These are phyloP conservation scores for Burhinus oedicnemus DNA, from an alignment of 2,113 vertebrate genomes.

Conservation along the genomic window DNA sequence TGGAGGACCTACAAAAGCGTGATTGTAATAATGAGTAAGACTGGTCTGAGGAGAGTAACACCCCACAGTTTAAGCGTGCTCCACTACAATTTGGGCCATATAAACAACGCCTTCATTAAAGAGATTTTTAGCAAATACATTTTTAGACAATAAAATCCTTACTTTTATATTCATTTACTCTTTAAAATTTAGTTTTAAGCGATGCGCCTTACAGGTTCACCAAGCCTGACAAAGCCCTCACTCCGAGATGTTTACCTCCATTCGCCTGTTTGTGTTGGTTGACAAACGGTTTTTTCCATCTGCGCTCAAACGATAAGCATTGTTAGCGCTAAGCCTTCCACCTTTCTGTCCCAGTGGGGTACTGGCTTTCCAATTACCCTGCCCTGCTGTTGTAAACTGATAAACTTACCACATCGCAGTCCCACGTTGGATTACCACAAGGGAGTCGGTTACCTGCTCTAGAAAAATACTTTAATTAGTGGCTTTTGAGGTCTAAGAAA, in stretches of 20 bases:
- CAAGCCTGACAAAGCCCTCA: neutral
- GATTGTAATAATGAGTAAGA: neutral
- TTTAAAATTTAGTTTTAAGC: neutral
- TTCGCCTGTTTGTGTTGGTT: neutral
- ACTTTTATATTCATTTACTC: neutral
- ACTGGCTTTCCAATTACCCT: neutral
- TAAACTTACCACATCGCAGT: neutral
- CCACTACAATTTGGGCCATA: neutral
- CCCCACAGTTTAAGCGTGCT: neutral
- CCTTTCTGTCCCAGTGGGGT: neutral
- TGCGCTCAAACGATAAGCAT: constrained; percentile 15
- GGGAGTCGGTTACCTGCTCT: neutral
- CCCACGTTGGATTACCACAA: neutral
- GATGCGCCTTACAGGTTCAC: neutral
- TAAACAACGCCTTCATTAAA: neutral
- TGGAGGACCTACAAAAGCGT: neutral
- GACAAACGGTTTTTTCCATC: neutral
- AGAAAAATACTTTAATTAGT: constrained; percentile 34
- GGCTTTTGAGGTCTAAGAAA: neutral
- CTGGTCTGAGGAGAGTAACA: neutral
- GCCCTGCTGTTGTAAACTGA: constrained; percentile 13
- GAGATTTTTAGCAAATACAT: neutral
- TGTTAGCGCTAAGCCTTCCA: neutral
- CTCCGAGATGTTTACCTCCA: neutral
- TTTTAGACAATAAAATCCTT: neutral